Percentiles rank a stretch among this genome's conserved stretches.
phyloP scores from a whole-genome alignment of 2,113 vertebrate species.

The Zosterops japonicus region DNA sequence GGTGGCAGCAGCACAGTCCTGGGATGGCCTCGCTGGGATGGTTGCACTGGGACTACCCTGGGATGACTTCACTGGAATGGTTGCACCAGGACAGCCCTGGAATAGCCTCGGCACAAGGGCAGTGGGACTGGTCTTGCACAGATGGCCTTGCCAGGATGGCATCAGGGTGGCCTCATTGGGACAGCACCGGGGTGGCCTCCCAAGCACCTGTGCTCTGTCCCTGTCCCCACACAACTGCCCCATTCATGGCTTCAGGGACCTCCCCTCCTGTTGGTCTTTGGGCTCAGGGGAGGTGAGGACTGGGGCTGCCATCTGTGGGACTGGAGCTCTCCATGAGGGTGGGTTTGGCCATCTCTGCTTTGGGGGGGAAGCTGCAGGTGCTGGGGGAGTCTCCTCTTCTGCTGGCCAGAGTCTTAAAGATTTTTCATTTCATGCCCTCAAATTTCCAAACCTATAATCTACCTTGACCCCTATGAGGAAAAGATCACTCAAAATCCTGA shows the following conservation, averaged over 20 bases:
- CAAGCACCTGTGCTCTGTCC: neutral
- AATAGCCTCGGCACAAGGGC: neutral
- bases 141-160: neutral
- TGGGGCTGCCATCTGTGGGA: accelerated
- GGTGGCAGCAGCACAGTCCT: neutral
- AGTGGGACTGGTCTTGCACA: neutral
- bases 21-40: neutral
- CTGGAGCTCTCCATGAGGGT: neutral
- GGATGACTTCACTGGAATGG: neutral
- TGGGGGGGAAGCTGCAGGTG: accelerated
- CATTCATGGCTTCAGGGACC: neutral
- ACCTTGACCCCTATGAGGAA: neutral
- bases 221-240: neutral
- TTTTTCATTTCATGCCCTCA: neutral
- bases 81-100: neutral
- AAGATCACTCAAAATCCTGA: neutral
- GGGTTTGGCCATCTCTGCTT: neutral
- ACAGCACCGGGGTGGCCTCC: neutral
- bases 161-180: neutral
- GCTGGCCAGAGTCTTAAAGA: neutral
- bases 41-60: neutral
- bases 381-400: neutral
- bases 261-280: accelerated
- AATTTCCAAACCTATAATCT: neutral
- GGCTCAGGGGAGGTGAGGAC: neutral